Evolutionary conservation across 1,140 invertebrate genomes (phyloP).

Genomic region (Caenorhabditis briggsae): DNA sequence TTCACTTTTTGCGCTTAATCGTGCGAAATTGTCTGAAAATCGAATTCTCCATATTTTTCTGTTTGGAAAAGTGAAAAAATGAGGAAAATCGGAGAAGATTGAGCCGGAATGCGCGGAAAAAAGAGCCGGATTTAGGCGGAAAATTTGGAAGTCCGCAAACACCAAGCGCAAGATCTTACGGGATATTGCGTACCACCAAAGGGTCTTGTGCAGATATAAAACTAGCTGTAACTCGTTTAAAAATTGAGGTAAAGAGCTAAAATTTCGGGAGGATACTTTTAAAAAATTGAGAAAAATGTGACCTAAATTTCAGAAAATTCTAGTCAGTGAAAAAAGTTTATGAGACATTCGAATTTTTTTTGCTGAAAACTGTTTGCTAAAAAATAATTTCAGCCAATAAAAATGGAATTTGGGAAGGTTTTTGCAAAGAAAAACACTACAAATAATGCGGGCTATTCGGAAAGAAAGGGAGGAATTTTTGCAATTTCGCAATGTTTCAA

Average conservation of each 20-base stretch:
- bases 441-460: too few relatives aligned
- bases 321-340: too few relatives aligned
- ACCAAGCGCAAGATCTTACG: background rate
- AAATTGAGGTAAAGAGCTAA: background rate
- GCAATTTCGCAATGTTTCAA: too few relatives aligned
- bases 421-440: too few relatives aligned
- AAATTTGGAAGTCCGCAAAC: slow-evolving; percentile 44
- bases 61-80: too few relatives aligned
- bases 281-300: background rate
- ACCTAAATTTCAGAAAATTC: too few relatives aligned
- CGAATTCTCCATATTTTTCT: background rate
- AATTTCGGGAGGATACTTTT: background rate
- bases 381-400: too few relatives aligned
- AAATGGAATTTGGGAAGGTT: too few relatives aligned
- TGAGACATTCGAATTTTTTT: too few relatives aligned
- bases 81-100: background rate
- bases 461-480: too few relatives aligned
- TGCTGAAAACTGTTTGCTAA: too few relatives aligned
- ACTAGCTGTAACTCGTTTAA: background rate
- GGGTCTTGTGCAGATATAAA: background rate
- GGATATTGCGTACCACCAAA: background rate
- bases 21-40: slow-evolving; percentile 12
- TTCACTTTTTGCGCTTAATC: slow-evolving; percentile 16
- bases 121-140: background rate
- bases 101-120: background rate